These are phyloP conservation scores for Climacteris rufus DNA, from an alignment of 2,113 vertebrate genomes.

Conservation along the genomic window DNA sequence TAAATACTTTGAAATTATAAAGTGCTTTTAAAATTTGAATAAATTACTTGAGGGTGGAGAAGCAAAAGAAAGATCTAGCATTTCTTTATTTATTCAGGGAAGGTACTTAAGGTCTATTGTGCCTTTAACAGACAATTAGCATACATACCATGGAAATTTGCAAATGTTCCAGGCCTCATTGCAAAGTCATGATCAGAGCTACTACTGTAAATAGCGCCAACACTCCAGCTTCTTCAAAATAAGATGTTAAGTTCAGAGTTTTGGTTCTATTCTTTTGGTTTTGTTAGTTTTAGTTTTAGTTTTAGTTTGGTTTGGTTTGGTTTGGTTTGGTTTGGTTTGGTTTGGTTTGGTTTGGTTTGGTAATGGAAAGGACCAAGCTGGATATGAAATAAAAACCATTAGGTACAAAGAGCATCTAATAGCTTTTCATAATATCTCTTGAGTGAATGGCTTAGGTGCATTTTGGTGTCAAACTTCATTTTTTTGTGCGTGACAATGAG, in stretches of 20 bases:
- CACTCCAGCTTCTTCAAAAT: neutral
- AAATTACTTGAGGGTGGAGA: neutral
- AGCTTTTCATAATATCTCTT: neutral
- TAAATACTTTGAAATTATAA: neutral
- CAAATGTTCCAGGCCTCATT: fast-evolving
- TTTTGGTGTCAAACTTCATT: neutral
- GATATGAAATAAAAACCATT: neutral
- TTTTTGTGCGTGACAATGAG: neutral
- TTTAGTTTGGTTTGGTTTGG: neutral
- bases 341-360: neutral
- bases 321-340: neutral
- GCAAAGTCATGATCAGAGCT: neutral
- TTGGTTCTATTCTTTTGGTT: neutral
- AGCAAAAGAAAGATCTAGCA: neutral
- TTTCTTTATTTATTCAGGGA: neutral
- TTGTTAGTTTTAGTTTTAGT: neutral
- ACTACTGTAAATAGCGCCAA: neutral
- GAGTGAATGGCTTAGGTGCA: neutral
- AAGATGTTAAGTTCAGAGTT: neutral
- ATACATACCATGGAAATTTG: neutral
- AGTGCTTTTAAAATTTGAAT: neutral
- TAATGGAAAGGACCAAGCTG: neutral
- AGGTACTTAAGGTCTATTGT: neutral
- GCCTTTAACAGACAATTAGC: neutral
- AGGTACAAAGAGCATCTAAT: neutral